Percentiles rank a stretch among this genome's conserved stretches.
Evolutionary conservation across 2,888 invertebrate species (phyloP).

Genomic region (Atrina japonica): DNA sequence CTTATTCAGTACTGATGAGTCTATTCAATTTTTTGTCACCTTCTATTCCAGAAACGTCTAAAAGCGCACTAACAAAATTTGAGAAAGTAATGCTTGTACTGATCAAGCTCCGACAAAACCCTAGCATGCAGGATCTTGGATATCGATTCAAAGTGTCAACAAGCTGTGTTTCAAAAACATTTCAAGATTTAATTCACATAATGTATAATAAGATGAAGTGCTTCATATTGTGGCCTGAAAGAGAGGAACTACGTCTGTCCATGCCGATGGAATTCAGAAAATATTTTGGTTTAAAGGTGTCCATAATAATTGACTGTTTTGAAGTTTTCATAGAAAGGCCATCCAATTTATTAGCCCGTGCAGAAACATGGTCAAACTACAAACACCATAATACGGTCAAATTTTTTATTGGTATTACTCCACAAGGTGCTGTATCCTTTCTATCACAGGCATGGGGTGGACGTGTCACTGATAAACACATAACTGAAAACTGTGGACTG

Average conservation of each 20-base stretch:
- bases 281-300: conserved; percentile 38
- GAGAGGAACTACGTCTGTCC: conserved; percentile 39
- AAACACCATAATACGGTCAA: conserved; percentile 61
- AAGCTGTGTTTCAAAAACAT: conserved; percentile 32
- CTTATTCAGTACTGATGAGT: too few relatives aligned
- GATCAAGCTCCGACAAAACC: conserved; percentile 44
- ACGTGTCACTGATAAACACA: conserved; percentile 55
- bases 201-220: conserved; percentile 30
- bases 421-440: conserved; percentile 56
- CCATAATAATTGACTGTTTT: conserved; percentile 53
- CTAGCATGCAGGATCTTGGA: conserved; percentile 28
- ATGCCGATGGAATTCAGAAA: conserved; percentile 47
- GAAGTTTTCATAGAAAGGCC: conserved; percentile 56
- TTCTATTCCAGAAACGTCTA: conserved; percentile 6
- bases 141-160: conserved; percentile 32
- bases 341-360: conserved; percentile 47
- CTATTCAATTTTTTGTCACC: neutral
- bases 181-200: conserved; percentile 23
- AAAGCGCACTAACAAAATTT: conserved; percentile 33
- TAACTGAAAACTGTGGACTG: conserved; percentile 48
- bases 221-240: conserved; percentile 37
- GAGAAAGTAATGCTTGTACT: conserved; percentile 37
- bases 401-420: conserved; percentile 60
- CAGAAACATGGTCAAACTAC: conserved; percentile 57
- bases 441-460: conserved; percentile 60